Evolutionary conservation across 2,113 vertebrate genomes (phyloP), one percentile per base, ranked within the genome.

Genomic region (Phaethon lepturus): DNA sequence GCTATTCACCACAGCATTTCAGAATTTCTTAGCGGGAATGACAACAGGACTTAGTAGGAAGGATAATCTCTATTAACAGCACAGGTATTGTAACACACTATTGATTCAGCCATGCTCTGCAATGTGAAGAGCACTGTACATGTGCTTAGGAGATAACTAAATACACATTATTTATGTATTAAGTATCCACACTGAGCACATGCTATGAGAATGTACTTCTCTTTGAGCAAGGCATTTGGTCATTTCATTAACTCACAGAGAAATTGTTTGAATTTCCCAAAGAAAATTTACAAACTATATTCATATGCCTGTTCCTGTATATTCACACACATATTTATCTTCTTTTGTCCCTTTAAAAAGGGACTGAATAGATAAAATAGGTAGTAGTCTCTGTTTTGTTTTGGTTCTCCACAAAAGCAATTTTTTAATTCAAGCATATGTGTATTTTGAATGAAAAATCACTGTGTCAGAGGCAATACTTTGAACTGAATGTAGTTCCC

Each of bases 301-400:
- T 64, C 19, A 13, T 66, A 44, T 38, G 3, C 3, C 1, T 55
- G 10, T 59, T 47, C 49, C 71, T 4, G 15, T 22, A 55, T 0
- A 0, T 25, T 10, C 55, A 52, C 3, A 1, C 2, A 18, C 3
- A 7, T 55, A 33, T 18, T 3, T 5, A 6, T 50, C 17, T 68
- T 42, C 10, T 68, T 23, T 53, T n/a, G 11, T 42, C 35, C 7
- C 4, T 87, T 72, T 77, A 55, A 35, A 83, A 88, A 69, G 6
- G 2, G 2, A 29, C 2, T 40, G 35, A 73, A 90, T 55, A 69
- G 2, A 45, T n/a, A 20, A 35, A 44, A 60, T 11, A 20, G 1
- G 4, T 53, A 49, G 2, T 5, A 53, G 64, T 64, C 3, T 22
- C 17, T 35, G 35, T 74, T 35, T 33, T 60, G 5, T 6, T 44